Percentiles rank a stretch among this genome's conserved stretches.
These are phyloP conservation scores for Chauna torquata DNA, from an alignment of 2,113 vertebrate genomes.

Conservation along the genomic window DNA sequence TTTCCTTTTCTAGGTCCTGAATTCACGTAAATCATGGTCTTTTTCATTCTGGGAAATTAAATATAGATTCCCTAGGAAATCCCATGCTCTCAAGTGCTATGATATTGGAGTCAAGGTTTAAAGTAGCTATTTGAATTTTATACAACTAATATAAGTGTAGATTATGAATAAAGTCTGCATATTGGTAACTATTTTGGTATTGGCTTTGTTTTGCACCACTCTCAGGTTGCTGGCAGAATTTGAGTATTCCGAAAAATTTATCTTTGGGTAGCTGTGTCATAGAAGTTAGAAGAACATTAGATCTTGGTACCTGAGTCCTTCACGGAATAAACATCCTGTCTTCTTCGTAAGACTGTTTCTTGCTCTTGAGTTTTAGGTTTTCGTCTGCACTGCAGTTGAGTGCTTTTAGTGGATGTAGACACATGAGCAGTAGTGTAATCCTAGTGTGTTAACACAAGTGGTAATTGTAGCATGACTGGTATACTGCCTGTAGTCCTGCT, in stretches of 20 bases:
- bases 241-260: background rate
- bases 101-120: background rate
- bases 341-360: background rate
- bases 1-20: background rate
- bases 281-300: background rate
- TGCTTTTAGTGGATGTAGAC: background rate
- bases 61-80: background rate
- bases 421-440: background rate
- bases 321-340: background rate
- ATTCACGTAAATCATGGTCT: background rate
- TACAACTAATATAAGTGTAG: background rate
- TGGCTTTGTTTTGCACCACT: background rate
- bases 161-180: background rate
- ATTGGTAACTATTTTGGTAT: background rate
- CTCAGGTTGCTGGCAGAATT: background rate
- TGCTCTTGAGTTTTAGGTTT: background rate
- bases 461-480: background rate
- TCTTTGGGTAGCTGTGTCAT: background rate
- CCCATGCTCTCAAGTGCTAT: background rate
- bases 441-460: background rate
- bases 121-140: background rate
- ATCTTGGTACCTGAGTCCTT: background rate
- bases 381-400: background rate
- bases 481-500: background rate
- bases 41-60: background rate